Conservation (phyloP, 2,113 vertebrate genomes). For the Corapipo altera region DNA sequence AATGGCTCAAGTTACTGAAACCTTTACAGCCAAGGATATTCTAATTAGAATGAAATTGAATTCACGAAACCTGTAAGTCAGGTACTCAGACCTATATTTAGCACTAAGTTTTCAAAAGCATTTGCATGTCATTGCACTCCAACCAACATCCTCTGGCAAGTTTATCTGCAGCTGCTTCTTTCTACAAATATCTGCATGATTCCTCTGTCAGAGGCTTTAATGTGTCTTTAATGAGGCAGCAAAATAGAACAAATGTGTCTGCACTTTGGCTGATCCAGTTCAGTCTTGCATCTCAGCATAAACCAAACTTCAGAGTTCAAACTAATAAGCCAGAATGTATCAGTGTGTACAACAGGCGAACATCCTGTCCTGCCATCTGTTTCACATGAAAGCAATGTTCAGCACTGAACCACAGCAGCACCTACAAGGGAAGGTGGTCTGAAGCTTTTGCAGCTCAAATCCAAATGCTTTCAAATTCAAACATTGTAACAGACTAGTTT, state of each 20-base stretch:
- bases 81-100: background rate
- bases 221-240: background rate
- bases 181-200: background rate
- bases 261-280: background rate
- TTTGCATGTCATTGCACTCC: background rate
- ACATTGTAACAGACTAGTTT: fast-evolving
- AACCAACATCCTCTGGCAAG: background rate
- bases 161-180: constrained; percentile 9
- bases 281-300: background rate
- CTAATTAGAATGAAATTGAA: background rate
- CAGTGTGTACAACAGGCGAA: background rate
- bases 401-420: background rate
- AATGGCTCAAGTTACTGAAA: background rate
- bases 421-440: background rate
- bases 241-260: background rate
- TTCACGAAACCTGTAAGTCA: background rate
- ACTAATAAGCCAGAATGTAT: background rate
- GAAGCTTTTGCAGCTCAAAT: background rate
- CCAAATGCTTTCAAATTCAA: background rate
- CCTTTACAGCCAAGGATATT: background rate
- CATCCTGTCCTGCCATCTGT: background rate
- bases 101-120: background rate
- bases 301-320: background rate
- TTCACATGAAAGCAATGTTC: background rate
- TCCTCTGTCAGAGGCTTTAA: background rate